Conservation (phyloP, 2,113 vertebrate genomes). For the Chauna torquata region DNA sequence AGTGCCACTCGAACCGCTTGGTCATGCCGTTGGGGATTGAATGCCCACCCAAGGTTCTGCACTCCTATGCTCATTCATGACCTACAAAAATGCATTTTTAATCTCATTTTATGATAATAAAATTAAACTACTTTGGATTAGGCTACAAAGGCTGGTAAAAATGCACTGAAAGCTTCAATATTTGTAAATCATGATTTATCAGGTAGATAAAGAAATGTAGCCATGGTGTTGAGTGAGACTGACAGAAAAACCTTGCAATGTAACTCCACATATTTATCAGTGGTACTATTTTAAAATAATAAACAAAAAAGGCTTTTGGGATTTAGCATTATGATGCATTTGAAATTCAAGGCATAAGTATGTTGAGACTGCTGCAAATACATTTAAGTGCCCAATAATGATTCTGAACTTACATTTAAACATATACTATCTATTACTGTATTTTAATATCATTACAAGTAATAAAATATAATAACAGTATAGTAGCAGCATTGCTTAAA, state of each 20-base stretch:
- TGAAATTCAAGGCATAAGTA: neutral
- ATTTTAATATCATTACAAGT: neutral
- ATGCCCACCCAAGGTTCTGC: neutral
- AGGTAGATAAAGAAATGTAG: neutral
- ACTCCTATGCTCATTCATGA: neutral
- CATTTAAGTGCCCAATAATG: neutral
- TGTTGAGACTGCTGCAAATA: neutral
- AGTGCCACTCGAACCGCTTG: too few species aligned
- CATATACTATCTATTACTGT: neutral
- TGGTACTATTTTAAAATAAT: neutral
- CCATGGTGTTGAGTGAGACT: neutral
- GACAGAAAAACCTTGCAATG: neutral
- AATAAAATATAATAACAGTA: neutral
- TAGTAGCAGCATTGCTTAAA: neutral
- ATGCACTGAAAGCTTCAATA: neutral
- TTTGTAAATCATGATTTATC: neutral
- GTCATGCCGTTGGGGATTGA: neutral
- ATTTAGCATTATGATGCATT: neutral
- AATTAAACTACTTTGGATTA: neutral
- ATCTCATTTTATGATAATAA: neutral
- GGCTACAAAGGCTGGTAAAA: neutral
- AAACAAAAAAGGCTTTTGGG: neutral
- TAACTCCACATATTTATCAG: neutral
- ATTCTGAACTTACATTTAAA: neutral
- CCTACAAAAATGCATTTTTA: neutral